Evolutionary conservation across 2,888 invertebrate genomes (phyloP), one percentile per base, ranked within the genome.

Genomic region (Fabriciana adippe): DNA sequence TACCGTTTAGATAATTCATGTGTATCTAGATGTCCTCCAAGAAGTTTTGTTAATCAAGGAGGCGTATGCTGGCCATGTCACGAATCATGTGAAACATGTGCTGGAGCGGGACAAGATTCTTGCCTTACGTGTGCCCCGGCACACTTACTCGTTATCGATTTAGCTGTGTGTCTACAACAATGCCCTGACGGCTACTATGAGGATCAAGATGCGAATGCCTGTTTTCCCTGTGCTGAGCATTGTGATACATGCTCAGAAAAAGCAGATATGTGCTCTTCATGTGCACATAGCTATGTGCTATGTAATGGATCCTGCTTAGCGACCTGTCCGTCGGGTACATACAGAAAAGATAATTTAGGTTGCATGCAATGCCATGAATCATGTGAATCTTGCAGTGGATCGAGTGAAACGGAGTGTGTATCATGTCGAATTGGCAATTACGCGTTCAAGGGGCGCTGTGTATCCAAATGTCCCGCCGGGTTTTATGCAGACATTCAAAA

Each of bases 181-280:
- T 98, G 97, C 81, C 97, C 97, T 0, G 97, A 97, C 79, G 97
- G 97, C 54, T 98, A 97, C 83, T 97, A 95, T 81, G 96, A 97
- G 92, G 96, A 96, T 82, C 93, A 94, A 18, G 95, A 95, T 72
- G 95, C 96, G 67, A 95, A 95, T 79, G 96, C 97, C 0, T 98
- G 98, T 84, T 95, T 96, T 59, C 96, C 97, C 1, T 98, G 98
- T 83, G 96, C 96, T 66, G 96, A 97, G 35, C 97, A 97, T 83
- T 97, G 98, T 81, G 96, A 96, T 59, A 96, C 96, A 67, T 97
- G 97, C 78, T 95, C 96, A 74, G 96, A 97, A 78, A 95, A 96
- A 71, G 96, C 97, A 3, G 96, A 97, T 81, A 95, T 95, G 85
- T 98, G 98, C 81, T 96, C 96, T 16, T 96, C 96, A 71, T 98